These are phyloP conservation scores for Hypsibius dujardini DNA, from an alignment of 1,140 invertebrate genomes.

Conservation along the genomic window DNA sequence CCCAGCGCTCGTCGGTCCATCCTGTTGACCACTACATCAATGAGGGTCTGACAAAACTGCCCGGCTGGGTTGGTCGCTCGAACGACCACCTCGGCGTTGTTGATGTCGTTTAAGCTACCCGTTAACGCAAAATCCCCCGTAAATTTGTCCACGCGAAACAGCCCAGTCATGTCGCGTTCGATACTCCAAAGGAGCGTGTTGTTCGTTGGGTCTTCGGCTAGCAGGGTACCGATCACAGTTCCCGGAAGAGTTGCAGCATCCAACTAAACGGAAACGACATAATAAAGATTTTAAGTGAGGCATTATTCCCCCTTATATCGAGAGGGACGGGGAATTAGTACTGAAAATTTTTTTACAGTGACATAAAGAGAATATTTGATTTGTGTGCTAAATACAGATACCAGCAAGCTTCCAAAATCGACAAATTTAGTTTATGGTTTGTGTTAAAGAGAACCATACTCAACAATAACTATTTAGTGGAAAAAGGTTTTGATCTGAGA, in stretches of 20 bases:
- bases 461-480: too few relatives aligned
- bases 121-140: slow-evolving; percentile 1
- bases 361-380: too few relatives aligned
- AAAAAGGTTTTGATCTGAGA: too few relatives aligned
- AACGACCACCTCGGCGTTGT: background rate
- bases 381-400: too few relatives aligned
- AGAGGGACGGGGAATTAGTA: too few relatives aligned
- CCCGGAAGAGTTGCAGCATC: background rate
- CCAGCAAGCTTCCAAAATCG: too few relatives aligned
- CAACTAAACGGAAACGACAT: background rate
- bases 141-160: background rate
- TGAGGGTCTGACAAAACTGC: background rate
- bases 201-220: background rate
- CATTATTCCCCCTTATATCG: too few relatives aligned
- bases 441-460: too few relatives aligned
- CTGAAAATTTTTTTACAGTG: too few relatives aligned
- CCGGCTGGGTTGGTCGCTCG: background rate
- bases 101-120: background rate
- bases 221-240: background rate
- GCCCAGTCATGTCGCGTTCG: background rate
- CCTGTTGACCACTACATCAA: background rate
- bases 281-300: too few relatives aligned
- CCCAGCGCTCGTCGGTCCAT: background rate
- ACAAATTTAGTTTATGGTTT: too few relatives aligned
- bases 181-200: background rate